Conservation (phyloP, 1,140 invertebrate genomes). For the Phortica variegata region DNA sequence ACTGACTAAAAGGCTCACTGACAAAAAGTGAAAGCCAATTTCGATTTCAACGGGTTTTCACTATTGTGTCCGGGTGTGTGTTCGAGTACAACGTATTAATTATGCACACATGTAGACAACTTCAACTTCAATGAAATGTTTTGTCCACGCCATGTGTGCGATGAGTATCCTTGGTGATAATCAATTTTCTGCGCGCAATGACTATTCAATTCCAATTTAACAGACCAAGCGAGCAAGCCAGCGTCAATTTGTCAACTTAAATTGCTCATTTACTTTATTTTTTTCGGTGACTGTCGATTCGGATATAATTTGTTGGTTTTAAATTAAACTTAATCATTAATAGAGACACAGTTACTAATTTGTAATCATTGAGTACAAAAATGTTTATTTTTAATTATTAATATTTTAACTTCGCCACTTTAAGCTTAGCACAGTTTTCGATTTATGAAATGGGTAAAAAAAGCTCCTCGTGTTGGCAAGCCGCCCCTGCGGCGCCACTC, state of each 20-base stretch:
- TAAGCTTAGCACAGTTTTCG: conserved; percentile 19
- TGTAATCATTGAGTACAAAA: no score
- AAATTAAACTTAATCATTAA: no score
- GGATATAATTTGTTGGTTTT: no score
- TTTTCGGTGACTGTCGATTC: no score
- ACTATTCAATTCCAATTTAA: conserved; percentile 1
- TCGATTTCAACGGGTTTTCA: background rate
- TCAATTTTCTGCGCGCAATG: conserved; percentile 28
- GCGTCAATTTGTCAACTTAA: no score
- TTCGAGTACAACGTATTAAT: no score
- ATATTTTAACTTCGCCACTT: no score
- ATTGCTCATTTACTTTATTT: no score
- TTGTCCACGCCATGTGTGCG: conserved; percentile 26
- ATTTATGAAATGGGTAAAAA: conserved; percentile 23
- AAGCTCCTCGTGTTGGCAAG: conserved; percentile 22
- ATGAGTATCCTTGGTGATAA: conserved; percentile 47
- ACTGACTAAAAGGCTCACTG: background rate
- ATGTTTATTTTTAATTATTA: no score
- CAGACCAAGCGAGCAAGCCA: no score
- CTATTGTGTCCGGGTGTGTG: background rate
- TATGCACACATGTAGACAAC: no score
- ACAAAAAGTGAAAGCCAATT: conserved; percentile 20
- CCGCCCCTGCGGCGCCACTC: conserved; percentile 19
- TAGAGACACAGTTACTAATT: no score
- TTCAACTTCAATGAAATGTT: conserved; percentile 9